Evolutionary conservation across 2,113 vertebrate species (phyloP).

Genomic region (Cheirogaleus medius): DNA sequence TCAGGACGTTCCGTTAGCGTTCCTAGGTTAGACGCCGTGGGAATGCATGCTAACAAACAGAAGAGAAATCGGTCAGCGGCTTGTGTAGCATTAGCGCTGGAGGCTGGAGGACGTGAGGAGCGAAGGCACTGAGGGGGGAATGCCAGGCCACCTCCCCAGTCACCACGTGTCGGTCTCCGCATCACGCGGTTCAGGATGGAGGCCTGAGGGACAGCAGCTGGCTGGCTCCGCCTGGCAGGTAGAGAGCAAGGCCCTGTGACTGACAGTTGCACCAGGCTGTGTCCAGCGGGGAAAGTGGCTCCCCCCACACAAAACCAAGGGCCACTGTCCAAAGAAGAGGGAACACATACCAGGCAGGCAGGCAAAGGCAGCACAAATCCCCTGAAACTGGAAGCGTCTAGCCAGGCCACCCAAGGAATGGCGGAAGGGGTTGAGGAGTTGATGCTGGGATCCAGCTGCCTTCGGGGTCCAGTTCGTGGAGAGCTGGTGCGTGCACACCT

Average conservation of each 20-base stretch:
- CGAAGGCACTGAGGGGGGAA: background rate
- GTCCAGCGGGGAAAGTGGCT: background rate
- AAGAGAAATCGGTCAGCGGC: background rate
- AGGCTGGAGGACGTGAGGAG: background rate
- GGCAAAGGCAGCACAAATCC: background rate
- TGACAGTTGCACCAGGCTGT: background rate
- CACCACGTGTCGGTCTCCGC: too few relatives aligned
- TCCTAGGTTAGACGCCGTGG: background rate
- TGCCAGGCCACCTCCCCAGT: background rate
- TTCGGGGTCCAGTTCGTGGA: background rate
- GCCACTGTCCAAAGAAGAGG: background rate
- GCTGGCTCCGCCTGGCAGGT: background rate
- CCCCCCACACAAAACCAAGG: background rate
- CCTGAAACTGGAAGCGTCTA: background rate
- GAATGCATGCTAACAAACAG: background rate
- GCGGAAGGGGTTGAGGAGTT: background rate
- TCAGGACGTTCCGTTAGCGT: background rate
- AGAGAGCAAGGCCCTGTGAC: background rate
- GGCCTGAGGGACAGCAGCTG: background rate
- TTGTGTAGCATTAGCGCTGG: background rate
- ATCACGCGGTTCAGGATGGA: background rate
- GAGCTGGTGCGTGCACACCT: background rate
- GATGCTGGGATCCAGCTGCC: background rate
- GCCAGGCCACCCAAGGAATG: background rate
- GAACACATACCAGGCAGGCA: background rate